These are phyloP conservation scores for Helicoverpa zea DNA, from an alignment of 1,140 invertebrate genomes.

Conservation along the genomic window DNA sequence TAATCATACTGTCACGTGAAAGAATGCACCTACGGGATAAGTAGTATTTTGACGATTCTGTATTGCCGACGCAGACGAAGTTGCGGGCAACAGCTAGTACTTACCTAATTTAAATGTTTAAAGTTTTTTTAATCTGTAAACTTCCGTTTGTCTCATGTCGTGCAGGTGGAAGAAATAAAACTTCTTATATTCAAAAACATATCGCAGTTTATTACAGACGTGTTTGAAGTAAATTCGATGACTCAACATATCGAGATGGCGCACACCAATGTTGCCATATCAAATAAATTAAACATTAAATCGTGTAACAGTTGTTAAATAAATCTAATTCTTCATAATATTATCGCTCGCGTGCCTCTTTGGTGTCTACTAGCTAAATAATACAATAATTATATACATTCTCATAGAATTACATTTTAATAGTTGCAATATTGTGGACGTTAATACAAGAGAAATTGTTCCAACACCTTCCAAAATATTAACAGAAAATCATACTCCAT, in stretches of 20 bases:
- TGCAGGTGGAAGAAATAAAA: slow-evolving; percentile 54
- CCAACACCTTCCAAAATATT: background rate
- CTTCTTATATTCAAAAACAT: slow-evolving; percentile 56
- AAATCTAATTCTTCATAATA: slow-evolving; percentile 76
- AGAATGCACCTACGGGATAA: too few species aligned
- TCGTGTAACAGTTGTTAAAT: slow-evolving; percentile 70
- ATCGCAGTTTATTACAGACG: slow-evolving; percentile 71
- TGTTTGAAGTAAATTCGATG: slow-evolving; percentile 68
- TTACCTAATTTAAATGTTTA: too few species aligned
- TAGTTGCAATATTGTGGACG: slow-evolving; percentile 39
- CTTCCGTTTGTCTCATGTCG: background rate
- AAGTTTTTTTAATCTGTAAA: too few species aligned
- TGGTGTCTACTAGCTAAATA: slow-evolving; percentile 85
- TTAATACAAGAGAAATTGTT: slow-evolving; percentile 15
- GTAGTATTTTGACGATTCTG: too few species aligned
- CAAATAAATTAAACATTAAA: slow-evolving; percentile 85
- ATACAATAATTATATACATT: slow-evolving; percentile 60
- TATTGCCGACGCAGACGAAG: too few species aligned
- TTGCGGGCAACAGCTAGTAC: too few species aligned
- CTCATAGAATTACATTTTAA: slow-evolving; percentile 47
- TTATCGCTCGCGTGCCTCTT: slow-evolving; percentile 78
- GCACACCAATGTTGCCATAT: slow-evolving; percentile 50
- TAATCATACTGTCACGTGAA: too few species aligned
- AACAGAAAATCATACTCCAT: background rate
- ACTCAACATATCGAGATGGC: slow-evolving; percentile 53